Evolutionary conservation across 2,888 invertebrate genomes (phyloP).

Genomic region (Cephus runcator): DNA sequence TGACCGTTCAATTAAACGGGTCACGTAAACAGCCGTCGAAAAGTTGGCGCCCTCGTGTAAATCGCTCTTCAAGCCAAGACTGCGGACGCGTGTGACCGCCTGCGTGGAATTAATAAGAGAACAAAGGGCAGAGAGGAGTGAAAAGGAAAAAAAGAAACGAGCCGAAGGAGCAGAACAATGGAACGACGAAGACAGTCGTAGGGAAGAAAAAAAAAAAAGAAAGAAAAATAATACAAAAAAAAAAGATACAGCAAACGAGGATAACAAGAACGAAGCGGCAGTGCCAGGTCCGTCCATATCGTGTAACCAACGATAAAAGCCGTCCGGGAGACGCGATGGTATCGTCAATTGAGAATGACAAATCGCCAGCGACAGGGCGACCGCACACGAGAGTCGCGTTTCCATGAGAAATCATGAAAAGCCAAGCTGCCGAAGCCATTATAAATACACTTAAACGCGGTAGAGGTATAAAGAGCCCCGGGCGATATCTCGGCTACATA

Average conservation of each 20-base stretch:
- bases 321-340: background rate
- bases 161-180: background rate
- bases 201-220: background rate
- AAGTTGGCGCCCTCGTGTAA: background rate
- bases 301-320: background rate
- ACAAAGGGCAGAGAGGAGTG: background rate
- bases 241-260: background rate
- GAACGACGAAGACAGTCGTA: background rate
- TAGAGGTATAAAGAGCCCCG: background rate
- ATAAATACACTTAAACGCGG: background rate
- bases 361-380: background rate
- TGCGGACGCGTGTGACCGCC: background rate
- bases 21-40: background rate
- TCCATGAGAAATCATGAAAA: background rate
- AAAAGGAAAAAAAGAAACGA: background rate
- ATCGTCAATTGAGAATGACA: background rate
- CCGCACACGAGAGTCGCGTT: background rate
- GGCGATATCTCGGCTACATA: background rate
- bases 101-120: background rate
- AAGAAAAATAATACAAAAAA: too few relatives aligned
- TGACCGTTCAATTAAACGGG: background rate
- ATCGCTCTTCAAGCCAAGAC: background rate
- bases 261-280: background rate
- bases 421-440: background rate
- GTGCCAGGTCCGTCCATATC: background rate